These are phyloP conservation scores for Trematomus loennbergii DNA, from an alignment of 2,113 vertebrate species.

Conservation along the genomic window DNA sequence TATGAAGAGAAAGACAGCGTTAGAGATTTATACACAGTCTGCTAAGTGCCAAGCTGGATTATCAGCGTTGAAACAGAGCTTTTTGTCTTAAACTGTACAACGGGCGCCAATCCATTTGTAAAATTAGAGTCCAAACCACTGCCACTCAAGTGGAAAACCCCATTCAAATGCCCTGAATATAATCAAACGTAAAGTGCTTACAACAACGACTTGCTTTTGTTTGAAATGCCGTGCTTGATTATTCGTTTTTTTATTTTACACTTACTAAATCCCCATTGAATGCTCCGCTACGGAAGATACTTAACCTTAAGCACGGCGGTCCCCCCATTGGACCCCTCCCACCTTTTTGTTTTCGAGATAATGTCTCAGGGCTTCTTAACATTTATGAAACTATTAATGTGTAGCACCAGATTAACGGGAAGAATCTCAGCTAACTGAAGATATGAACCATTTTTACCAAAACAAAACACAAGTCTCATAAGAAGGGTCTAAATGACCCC, in stretches of 20 bases:
- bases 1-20: conserved; percentile 81
- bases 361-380: too few relatives aligned
- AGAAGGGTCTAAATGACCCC: too few relatives aligned
- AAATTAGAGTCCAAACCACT: conserved; percentile 80
- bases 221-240: conserved; percentile 28
- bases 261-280: conserved; percentile 26
- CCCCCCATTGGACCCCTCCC: too few relatives aligned
- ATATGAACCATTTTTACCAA: too few relatives aligned
- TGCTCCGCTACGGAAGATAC: not conserved
- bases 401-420: too few relatives aligned
- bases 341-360: too few relatives aligned
- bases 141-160: conserved; percentile 79
- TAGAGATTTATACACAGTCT: conserved; percentile 84
- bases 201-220: conserved; percentile 70
- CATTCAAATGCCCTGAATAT: conserved; percentile 77
- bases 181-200: conserved; percentile 84
- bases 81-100: conserved; percentile 82
- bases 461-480: too few relatives aligned
- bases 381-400: too few relatives aligned
- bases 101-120: conserved; percentile 83
- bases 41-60: conserved; percentile 79
- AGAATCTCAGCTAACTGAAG: too few relatives aligned
- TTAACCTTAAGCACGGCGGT: too few relatives aligned
- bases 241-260: conserved; percentile 42
- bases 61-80: conserved; percentile 84